phyloP scores from a whole-genome alignment of 2,113 vertebrate genomes.

The Loxodonta africana region DNA sequence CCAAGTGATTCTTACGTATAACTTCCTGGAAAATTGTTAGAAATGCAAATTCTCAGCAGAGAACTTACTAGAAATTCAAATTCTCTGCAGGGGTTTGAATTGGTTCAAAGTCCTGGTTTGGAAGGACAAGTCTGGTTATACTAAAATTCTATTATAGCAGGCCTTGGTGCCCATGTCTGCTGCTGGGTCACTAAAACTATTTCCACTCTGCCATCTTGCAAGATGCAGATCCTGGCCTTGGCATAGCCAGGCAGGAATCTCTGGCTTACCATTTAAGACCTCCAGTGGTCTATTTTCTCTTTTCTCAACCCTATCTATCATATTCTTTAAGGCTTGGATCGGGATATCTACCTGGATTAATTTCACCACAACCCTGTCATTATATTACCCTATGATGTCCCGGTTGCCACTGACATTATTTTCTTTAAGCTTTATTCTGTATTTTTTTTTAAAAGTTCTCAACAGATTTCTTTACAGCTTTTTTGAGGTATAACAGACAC shows the following conservation, averaged over 20 bases:
- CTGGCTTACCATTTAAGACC: neutral
- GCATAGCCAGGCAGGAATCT: neutral
- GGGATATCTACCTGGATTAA: neutral
- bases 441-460: conserved; percentile 28
- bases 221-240: neutral
- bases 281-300: neutral
- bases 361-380: neutral
- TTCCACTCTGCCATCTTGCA: neutral
- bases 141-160: neutral
- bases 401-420: neutral
- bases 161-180: neutral
- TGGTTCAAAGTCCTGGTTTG: too few species aligned
- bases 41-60: too few species aligned
- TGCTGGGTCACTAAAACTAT: neutral
- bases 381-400: neutral
- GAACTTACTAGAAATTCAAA: too few species aligned
- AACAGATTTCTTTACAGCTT: neutral
- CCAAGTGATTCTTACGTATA: too few species aligned
- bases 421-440: neutral
- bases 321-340: neutral
- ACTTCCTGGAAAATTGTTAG: too few species aligned
- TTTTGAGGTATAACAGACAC: neutral
- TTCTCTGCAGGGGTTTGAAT: too few species aligned
- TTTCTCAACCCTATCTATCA: neutral
- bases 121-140: neutral